Evolutionary conservation across 2,113 vertebrate genomes (phyloP).

Genomic region (Albula glossodonta): DNA sequence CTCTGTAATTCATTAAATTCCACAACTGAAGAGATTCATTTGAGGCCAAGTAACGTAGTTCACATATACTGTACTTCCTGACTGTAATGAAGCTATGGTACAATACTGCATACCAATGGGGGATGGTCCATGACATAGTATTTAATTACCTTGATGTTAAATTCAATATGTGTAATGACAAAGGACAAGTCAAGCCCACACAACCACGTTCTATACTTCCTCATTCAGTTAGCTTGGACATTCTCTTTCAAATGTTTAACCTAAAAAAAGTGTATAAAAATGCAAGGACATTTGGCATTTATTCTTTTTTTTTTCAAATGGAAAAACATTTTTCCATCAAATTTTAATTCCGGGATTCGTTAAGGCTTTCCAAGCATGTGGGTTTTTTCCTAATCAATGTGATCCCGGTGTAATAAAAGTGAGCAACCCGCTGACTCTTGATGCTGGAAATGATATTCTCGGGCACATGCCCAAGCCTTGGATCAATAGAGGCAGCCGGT

Average conservation of each 20-base stretch:
- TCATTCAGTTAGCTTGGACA: neutral
- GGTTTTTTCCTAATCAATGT: slow-evolving; percentile 36
- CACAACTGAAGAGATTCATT: neutral
- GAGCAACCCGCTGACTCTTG: slow-evolving; percentile 42
- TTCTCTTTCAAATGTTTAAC: neutral
- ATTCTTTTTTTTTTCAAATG: neutral
- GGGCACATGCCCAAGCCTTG: slow-evolving; percentile 46
- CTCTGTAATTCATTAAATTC: neutral
- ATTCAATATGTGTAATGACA: neutral
- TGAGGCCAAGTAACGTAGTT: neutral
- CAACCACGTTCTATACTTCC: neutral
- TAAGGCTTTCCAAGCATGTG: slow-evolving; percentile 23
- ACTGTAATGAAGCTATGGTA: neutral
- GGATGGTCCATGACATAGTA: neutral
- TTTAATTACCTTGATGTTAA: neutral
- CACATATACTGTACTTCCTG: neutral
- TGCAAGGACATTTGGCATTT: neutral
- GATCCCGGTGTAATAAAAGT: slow-evolving; percentile 30
- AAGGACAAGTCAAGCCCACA: neutral
- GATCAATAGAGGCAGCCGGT: slow-evolving; percentile 59
- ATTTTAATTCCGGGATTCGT: slow-evolving; percentile 17
- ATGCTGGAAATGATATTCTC: slow-evolving; percentile 59
- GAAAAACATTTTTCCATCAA: neutral
- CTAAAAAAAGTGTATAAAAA: neutral
- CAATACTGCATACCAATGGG: neutral